Base-by-base conservation (phyloP, 2,113 vertebrate species). In the Phocoena phocoena region DNA sequence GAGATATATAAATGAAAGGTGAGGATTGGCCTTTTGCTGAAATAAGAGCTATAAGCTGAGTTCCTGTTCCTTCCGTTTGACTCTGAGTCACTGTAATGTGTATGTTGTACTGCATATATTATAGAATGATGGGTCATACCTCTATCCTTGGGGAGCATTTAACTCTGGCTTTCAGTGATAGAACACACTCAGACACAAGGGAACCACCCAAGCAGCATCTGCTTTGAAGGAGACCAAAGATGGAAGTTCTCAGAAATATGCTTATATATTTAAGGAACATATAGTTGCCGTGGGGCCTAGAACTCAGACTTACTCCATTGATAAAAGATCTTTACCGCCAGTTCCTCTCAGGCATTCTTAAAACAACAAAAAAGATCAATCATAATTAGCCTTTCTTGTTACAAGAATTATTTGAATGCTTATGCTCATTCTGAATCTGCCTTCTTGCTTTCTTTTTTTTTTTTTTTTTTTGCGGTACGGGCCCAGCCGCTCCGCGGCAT, bases 331-430 rank as follows among this genome's bases (percentile, higher is more conserved):
- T 96, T 83, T 74, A 82, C 94, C 90, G 60, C 97, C 67, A 50
- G 90, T 15, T 81, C 82, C 90, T 92, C 47, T 98, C 94, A 97
- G 73, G 79, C 60, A 82, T 97, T 97, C 92, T 97, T 97, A 87
- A 97, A 82, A 77, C 41, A 90, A 97, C 36, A 67, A 60, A 89
- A 95, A 55, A 82, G 9, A 70, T 77, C 63, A 81, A 38, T 96
- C 63, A 73, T 95, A 97, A 98, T 97, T 96, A 94, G 67, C 18
- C 95, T 93, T 93, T 65, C 84, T 98, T 86, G 73, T 96, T 97
- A 97, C 79, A 97, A 96, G 76, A 98, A 97, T 97, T 98, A 96
- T 84, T 85, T 94, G 0, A 95, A 96, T 94, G 88, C 63, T 88
- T 93, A 90, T 60, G 88, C 47, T 95, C 70, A 26, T 91, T 97